Conservation (phyloP, 2,113 vertebrate species). For the Morone saxatilis region DNA sequence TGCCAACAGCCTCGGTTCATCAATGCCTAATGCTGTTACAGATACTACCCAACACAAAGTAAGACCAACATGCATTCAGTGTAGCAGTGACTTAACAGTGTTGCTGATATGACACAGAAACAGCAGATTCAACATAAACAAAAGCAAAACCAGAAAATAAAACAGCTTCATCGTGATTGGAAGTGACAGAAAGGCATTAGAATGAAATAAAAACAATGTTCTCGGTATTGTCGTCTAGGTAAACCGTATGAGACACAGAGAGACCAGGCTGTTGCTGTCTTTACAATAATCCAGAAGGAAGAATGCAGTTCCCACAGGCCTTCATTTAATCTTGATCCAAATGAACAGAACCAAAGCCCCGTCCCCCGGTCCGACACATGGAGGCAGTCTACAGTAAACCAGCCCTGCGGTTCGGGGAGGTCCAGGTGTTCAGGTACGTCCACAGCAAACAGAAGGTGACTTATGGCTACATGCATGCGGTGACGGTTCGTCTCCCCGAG, state of each 20-base stretch:
- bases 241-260: constrained; percentile 29
- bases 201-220: constrained; percentile 22
- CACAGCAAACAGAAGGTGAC: constrained; percentile 45
- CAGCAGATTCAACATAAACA: constrained; percentile 24
- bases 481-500: constrained; percentile 50
- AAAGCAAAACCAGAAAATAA: constrained; percentile 33
- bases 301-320: constrained; percentile 29
- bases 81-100: constrained; percentile 42
- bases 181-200: constrained; percentile 43
- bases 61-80: constrained; percentile 60
- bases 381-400: constrained; percentile 21
- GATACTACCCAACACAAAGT: constrained; percentile 19
- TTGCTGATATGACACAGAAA: constrained; percentile 45
- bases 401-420: constrained; percentile 26
- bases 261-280: constrained; percentile 23
- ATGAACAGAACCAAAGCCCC: constrained; percentile 17
- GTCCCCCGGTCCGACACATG: constrained; percentile 3
- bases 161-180: constrained; percentile 13
- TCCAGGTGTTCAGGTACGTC: constrained; percentile 59
- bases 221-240: constrained; percentile 17
- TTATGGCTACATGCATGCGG: constrained; percentile 65
- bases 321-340: constrained; percentile 25
- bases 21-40: constrained; percentile 19
- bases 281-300: constrained; percentile 42
- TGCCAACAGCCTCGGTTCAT: constrained; percentile 39